Evolutionary conservation across 1,140 invertebrate species (phyloP).

Genomic region (Drosophila kohkoa): DNA sequence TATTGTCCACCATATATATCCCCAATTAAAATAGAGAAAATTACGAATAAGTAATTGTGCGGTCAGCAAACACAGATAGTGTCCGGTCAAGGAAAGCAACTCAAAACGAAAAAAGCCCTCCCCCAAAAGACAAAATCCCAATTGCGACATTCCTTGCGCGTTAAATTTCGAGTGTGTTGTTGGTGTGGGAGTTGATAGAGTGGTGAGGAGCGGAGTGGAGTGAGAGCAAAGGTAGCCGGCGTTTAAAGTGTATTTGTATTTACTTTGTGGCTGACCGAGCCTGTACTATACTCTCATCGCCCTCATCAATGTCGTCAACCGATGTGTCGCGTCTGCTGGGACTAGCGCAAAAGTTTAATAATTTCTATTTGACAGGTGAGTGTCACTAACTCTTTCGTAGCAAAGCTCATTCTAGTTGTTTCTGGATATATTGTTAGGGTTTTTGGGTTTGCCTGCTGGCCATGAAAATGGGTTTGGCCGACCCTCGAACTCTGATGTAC

Average conservation of each 20-base stretch:
- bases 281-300: constrained; percentile 30
- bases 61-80: constrained; percentile 13
- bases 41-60: constrained; percentile 32
- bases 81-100: constrained; percentile 2
- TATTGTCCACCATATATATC: constrained; percentile 23
- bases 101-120: not conserved
- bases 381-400: constrained; percentile 28
- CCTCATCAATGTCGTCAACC: constrained; percentile 67
- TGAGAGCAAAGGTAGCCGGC: constrained; percentile 59
- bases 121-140: not conserved
- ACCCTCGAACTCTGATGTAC: constrained; percentile 27
- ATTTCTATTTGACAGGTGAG: constrained; percentile 93
- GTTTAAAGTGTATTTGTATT: constrained; percentile 53
- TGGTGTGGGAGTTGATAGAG: constrained; percentile 26
- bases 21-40: constrained; percentile 42
- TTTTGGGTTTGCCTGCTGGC: constrained; percentile 36
- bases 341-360: constrained; percentile 93
- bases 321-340: constrained; percentile 88
- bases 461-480: constrained; percentile 58
- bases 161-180: constrained; percentile 11
- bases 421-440: constrained; percentile 4
- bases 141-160: constrained; percentile 9
- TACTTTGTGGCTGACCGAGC: constrained; percentile 45
- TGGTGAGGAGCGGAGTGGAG: constrained; percentile 25
- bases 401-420: constrained; percentile 2